Evolutionary conservation across 53 echinoderm and acorn worm genomes (phyloP), one percentile per base, ranked within the genome.

Genomic region (Paelopatides confundens): DNA sequence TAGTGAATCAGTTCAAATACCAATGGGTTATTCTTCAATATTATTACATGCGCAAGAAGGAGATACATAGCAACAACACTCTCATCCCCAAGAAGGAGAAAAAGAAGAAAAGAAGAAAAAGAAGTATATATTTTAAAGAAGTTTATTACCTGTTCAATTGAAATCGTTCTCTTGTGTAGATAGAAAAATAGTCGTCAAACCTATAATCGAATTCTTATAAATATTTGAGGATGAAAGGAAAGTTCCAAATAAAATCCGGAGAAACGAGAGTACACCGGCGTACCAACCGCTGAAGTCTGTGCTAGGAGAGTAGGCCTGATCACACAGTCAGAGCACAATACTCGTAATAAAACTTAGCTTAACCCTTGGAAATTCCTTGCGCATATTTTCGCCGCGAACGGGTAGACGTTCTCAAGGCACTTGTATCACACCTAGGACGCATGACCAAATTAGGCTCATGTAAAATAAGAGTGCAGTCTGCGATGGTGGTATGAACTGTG

Each of bases 381-480:
- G 79, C 79, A 79, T 79, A 79, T 53, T 79, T 79, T 79, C 50
- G 79, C 79, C 79, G 79, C 79, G 79, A 79, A 79, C 79, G 79
- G 79, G 33, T 79, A 52, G 51, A 46, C 49, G 50, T 33, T 38
- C 79, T 53, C 33, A 10, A 21, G 79, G 79, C 52, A 53, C 79
- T 50, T 51, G 54, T 53, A 31, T 50, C n/a, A 34, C 54, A 53
- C 79, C 79, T 79, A 31, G 79, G 79, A 53, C 50, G 49, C 49
- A 79, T 79, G 79, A 79, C 79, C 79, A 79, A 79, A 79, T 79
- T 79, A 52, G 79, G 79, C 48, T 51, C 54, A 79, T 79, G 79
- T 52, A 79, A 79, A 79, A 51, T 52, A 79, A 79, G 79, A 33
- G 35, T 67, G 24, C 18, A 67, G 35, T 11, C 68, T 26, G 32